Base-by-base conservation (phyloP, 2,797 vertebrate genomes). In the Sternotherus odoratus region DNA sequence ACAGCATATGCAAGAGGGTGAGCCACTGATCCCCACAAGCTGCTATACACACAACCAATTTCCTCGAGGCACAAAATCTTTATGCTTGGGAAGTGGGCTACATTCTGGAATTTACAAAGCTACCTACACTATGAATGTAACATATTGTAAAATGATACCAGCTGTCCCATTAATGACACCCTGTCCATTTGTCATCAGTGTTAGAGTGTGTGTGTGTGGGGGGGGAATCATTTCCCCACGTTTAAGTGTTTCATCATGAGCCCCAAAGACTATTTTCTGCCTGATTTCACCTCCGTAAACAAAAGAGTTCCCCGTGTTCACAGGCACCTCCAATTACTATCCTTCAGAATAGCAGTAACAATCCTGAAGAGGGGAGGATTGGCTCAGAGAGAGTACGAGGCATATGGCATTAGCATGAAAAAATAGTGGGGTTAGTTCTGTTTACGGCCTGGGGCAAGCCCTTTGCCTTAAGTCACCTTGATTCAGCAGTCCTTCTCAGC, bases 61-160 rank as follows among this genome's bases (percentile, higher is more conserved):
- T 80, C 56, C 92, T 91, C 56, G 95, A 94, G 85, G 78, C 75
- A 91, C 79, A 94, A 89, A 91, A 90, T 93, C 86, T 88, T 90
- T 82, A 85, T 83, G 85, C 83, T 92, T 77, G 50, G 39, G 46
- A 88, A 86, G 30, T 28, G 19, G 77, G 23, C 88, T 60, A 86
- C 74, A 82, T 92, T 94, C 82, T 91, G 79, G 85, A 96, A 94
- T 78, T 60, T 79, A 16, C 77, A 60, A 46, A 93, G 57, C 48
- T 89, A n/a, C 87, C 91, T 90, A 48, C 66, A 90, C 48, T 49
- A 90, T 66, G 88, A 77, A 86, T 24, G 24, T 43, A 66, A 84
- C 72, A 77, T 46, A 89, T 3, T 30, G 48, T 23, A 57, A 46
- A 81, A 50, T 39, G 88, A 87, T 69, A 91, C 86, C 66, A 79